Evolutionary conservation across 2,888 invertebrate species (phyloP).

Genomic region (Drosophila borborema): DNA sequence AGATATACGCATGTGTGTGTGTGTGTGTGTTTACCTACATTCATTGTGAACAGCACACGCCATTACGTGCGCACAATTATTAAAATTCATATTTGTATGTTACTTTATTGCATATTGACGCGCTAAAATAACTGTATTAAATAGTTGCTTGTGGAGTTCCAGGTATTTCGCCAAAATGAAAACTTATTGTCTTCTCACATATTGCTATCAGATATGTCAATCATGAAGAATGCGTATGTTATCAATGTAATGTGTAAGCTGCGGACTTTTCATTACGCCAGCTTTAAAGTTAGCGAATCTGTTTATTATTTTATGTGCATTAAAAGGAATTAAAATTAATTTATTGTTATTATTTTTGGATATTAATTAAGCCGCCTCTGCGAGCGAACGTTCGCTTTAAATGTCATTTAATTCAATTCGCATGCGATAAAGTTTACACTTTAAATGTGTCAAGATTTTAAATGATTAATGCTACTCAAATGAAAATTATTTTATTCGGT

Average conservation of each 20-base stretch:
- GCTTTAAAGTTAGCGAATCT: neutral
- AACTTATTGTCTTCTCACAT: neutral
- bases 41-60: conserved; percentile 1
- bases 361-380: neutral
- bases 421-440: neutral
- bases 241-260: neutral
- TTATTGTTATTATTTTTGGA: neutral
- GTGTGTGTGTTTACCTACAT: neutral
- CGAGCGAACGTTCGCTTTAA: neutral
- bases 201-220: neutral
- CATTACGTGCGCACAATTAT: conserved; percentile 37
- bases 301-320: neutral
- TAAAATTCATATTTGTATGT: conserved; percentile 23
- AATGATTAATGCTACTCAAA: conserved; percentile 2
- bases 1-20: neutral
- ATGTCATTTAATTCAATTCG: neutral
- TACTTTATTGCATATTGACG: conserved; percentile 11
- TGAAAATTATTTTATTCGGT: neutral
- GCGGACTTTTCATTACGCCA: neutral
- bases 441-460: conserved; percentile 5
- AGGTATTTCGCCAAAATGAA: neutral
- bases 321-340: neutral
- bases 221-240: neutral
- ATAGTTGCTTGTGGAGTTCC: neutral
- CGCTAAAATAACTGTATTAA: conserved; percentile 6